phyloP scores from a whole-genome alignment of 1,140 invertebrate species.

The Dolichoris vasculosae region DNA sequence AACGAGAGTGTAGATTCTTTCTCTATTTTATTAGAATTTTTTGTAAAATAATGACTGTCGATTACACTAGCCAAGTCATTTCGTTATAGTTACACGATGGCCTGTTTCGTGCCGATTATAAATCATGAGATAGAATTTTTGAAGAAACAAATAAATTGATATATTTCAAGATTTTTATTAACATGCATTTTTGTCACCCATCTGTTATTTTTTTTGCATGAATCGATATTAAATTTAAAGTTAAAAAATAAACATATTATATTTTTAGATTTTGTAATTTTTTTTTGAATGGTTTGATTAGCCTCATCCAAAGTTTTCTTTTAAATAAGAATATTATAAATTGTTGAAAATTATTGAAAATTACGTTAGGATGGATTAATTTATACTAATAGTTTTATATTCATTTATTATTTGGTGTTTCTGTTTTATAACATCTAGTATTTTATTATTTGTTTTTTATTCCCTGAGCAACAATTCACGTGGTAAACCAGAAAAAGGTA shows the following conservation, averaged over 20 bases:
- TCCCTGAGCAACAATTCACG: too few species aligned
- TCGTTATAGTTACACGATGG: background rate
- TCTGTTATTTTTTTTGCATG: background rate
- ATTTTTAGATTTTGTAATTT: background rate
- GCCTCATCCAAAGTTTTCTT: background rate
- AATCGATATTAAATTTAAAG: background rate
- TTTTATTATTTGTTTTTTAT: too few species aligned
- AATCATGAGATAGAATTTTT: slow-evolving; percentile 35
- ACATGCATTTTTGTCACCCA: background rate
- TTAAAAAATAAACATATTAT: background rate
- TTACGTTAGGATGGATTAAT: too few species aligned
- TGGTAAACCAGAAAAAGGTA: too few species aligned
- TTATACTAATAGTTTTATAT: too few species aligned
- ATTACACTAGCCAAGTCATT: slow-evolving; percentile 24
- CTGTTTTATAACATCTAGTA: too few species aligned
- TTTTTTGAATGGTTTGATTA: background rate
- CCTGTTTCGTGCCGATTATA: slow-evolving; percentile 20
- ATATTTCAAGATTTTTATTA: slow-evolving; percentile 23
- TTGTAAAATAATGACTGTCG: slow-evolving; percentile 26
- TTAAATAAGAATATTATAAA: too few species aligned
- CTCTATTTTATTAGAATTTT: slow-evolving; percentile 24
- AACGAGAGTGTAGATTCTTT: background rate
- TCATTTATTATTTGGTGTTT: too few species aligned
- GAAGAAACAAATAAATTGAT: slow-evolving; percentile 36
- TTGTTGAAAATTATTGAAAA: too few species aligned